Percentiles rank a stretch among this genome's conserved stretches.
Conservation (phyloP, 2,113 vertebrate genomes). For the Perca schrenkii region DNA sequence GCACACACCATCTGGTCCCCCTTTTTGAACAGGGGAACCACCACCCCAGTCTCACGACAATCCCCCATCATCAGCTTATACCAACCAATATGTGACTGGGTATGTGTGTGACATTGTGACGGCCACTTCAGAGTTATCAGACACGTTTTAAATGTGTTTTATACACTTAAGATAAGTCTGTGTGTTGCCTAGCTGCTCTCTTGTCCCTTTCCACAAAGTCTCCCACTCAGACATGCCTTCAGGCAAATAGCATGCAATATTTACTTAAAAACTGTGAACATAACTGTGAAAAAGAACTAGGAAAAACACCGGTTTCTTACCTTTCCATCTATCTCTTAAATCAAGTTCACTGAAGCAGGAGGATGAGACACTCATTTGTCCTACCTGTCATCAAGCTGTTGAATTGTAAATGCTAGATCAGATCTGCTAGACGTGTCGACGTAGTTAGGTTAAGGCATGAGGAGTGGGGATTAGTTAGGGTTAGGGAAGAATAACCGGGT, state of each 20-base stretch:
- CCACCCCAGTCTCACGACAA: too few relatives aligned
- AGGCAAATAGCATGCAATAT: slow-evolving; percentile 30
- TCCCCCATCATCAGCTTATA: too few relatives aligned
- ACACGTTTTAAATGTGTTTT: not conserved
- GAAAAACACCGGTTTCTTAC: slow-evolving; percentile 8
- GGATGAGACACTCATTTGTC: slow-evolving; percentile 13
- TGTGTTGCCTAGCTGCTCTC: slow-evolving; percentile 2
- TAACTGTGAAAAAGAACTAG: slow-evolving; percentile 9
- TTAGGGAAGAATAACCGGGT: too few relatives aligned
- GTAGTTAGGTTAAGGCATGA: too few relatives aligned
- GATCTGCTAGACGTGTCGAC: too few relatives aligned
- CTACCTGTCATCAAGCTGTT: slow-evolving; percentile 26
- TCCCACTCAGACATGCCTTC: slow-evolving; percentile 17
- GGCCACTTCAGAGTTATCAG: not conserved
- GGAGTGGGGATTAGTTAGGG: too few relatives aligned
- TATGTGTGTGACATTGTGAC: not conserved
- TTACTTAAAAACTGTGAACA: slow-evolving; percentile 29
- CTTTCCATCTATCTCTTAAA: slow-evolving; percentile 22
- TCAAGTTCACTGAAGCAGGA: slow-evolving; percentile 5
- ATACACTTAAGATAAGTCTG: not conserved
- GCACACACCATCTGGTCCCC: too few relatives aligned
- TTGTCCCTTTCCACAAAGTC: not conserved
- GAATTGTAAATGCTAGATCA: not conserved
- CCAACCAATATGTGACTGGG: not conserved
- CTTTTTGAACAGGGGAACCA: too few relatives aligned